Base-by-base conservation (phyloP, 2,113 vertebrate species). In the Phoxinus phoxinus region DNA sequence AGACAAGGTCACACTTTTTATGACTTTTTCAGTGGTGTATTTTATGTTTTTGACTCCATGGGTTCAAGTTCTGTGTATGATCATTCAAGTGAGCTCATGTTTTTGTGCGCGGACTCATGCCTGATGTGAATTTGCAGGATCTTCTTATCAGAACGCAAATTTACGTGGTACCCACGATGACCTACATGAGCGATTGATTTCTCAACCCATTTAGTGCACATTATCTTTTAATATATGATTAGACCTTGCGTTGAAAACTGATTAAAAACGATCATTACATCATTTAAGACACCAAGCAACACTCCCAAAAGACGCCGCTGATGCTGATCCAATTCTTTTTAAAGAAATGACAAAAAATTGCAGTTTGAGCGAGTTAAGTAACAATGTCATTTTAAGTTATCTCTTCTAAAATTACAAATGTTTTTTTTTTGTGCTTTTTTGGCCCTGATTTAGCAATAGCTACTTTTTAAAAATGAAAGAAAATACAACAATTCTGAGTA, bases 1-100 rank as follows among this genome's bases (percentile, higher is more conserved):
- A 88, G 30, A 35, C 41, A 53, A 23, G 48, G 46, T 63, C 13
- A 30, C 13, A 37, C 41, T 88, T 85, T 73, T 85, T 73, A 71
- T n/a, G 12, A 61, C 69, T 78, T 30, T 15, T 15, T 4, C 41
- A 78, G 19, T 72, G 23, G 37, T 3, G 11, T 63, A 46, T 51
- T 27, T 61, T 87, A 30, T 61, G 59, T 74, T 71, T 53, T 21
- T 67, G 44, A 56, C 71, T 73, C 23, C 41, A 46, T 25, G 41
- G 41, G 11, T 25, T 44, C 37, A 56, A 75, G 73, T 48, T 27
- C 72, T 27, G 73, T 30, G 30, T 78, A 56, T 58, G 75, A 78
- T 30, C 15, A 76, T 58, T 58, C 4, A 2, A 56, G 51, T 78
- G 51, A 79, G 30, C 27, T 59, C 32, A 59, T 79, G 51, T n/a